Evolutionary conservation across 2,888 invertebrate genomes (phyloP).

Genomic region (Drosophila limbata): DNA sequence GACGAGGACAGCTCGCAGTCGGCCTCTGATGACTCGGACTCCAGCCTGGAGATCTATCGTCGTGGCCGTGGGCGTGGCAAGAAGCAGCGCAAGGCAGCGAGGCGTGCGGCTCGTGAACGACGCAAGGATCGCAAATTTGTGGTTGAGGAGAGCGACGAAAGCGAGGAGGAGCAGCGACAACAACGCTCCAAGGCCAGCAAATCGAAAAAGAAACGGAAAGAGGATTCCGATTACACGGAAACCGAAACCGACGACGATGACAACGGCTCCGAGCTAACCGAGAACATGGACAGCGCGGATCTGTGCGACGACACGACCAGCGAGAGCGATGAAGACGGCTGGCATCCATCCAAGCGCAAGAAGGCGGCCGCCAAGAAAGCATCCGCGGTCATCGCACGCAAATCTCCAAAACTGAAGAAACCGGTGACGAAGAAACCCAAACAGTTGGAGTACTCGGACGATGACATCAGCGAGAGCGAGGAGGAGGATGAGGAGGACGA

Average conservation of each 20-base stretch:
- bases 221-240: conserved; percentile 87
- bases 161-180: conserved; percentile 85
- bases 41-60: conserved; percentile 86
- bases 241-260: conserved; percentile 86
- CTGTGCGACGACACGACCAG: conserved; percentile 85
- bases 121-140: conserved; percentile 84
- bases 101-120: conserved; percentile 86
- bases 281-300: conserved; percentile 85
- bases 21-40: conserved; percentile 87
- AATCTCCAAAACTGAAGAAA: conserved; percentile 79
- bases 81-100: conserved; percentile 85
- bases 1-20: conserved; percentile 86
- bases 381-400: conserved; percentile 63
- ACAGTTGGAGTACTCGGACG: conserved; percentile 80
- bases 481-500: conserved; percentile 88
- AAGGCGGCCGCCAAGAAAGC: conserved; percentile 74
- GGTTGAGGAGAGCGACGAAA: conserved; percentile 87
- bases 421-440: conserved; percentile 74
- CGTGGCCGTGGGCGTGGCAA: conserved; percentile 85
- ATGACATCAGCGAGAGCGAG: conserved; percentile 86
- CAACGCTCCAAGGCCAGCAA: conserved; percentile 75
- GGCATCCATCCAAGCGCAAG: conserved; percentile 84
- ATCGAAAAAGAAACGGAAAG: conserved; percentile 86
- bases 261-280: conserved; percentile 82
- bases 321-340: conserved; percentile 83